Conservation (phyloP, 2,888 invertebrate species). For the Microchrysa polita region DNA sequence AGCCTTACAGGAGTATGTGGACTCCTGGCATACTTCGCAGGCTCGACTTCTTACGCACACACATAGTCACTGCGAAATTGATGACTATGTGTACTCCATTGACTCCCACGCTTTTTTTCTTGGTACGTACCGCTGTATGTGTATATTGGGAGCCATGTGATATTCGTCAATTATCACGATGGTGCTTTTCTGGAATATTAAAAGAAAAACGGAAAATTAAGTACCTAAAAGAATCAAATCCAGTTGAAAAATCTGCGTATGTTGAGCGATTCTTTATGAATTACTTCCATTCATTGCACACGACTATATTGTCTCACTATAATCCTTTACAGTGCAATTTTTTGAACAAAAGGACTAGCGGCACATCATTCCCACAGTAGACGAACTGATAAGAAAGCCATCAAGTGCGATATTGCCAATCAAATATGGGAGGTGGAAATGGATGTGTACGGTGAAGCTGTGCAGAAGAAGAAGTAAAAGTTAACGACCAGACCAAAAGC, state of each 20-base stretch:
- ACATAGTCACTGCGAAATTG: not conserved
- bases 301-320: too few species aligned
- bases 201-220: not conserved
- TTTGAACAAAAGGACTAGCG: too few species aligned
- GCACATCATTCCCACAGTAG: too few species aligned
- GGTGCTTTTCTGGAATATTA: constrained; percentile 19
- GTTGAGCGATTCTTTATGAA: not conserved
- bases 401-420: too few species aligned
- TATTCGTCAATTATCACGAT: constrained; percentile 35
- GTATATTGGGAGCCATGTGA: constrained; percentile 36
- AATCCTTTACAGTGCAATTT: too few species aligned
- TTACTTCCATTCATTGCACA: too few species aligned
- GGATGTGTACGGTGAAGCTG: too few species aligned
- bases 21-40: constrained; percentile 25
- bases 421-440: too few species aligned
- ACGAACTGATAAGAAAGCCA: too few species aligned
- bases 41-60: constrained; percentile 18
- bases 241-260: not conserved
- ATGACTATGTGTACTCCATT: not conserved
- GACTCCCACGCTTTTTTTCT: constrained; percentile 17
- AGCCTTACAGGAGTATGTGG: too few species aligned
- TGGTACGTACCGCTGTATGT: constrained; percentile 20
- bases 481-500: too few species aligned
- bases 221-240: constrained; percentile 26
- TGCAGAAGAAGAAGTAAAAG: too few species aligned